Evolutionary conservation across 2,888 invertebrate genomes (phyloP).

Genomic region (Cerceris ruficornis): DNA sequence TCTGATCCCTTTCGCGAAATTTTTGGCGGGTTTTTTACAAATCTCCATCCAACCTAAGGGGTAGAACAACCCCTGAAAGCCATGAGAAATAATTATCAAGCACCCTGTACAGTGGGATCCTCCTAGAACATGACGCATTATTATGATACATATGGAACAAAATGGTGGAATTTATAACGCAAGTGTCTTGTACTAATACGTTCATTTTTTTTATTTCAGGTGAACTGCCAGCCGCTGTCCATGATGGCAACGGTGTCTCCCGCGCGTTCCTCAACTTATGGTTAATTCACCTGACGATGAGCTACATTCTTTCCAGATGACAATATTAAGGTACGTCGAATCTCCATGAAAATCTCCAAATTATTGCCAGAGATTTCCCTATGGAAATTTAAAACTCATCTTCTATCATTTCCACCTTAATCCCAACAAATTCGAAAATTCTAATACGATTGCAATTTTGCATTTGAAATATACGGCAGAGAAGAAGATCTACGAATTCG

Average conservation of each 20-base stretch:
- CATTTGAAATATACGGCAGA: background rate
- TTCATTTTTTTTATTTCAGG: conserved; percentile 70
- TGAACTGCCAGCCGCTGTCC: conserved; percentile 81
- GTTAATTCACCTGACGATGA: conserved; percentile 79
- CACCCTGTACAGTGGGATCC: background rate
- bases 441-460: background rate
- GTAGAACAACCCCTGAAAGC: too few relatives aligned
- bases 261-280: conserved; percentile 80
- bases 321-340: conserved; percentile 77
- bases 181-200: background rate
- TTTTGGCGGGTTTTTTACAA: too few relatives aligned
- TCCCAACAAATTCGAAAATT: too few relatives aligned
- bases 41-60: too few relatives aligned
- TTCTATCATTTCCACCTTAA: too few relatives aligned
- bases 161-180: too few relatives aligned
- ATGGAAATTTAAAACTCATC: too few relatives aligned
- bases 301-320: conserved; percentile 81
- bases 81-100: too few relatives aligned
- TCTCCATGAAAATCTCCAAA: background rate
- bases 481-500: conserved; percentile 13
- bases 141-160: too few relatives aligned
- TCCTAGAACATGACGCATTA: too few relatives aligned
- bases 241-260: conserved; percentile 80
- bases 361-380: background rate
- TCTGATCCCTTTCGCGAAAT: too few relatives aligned